These are phyloP conservation scores for Euwallacea fornicatus DNA, from an alignment of 1,140 invertebrate species.

Conservation along the genomic window DNA sequence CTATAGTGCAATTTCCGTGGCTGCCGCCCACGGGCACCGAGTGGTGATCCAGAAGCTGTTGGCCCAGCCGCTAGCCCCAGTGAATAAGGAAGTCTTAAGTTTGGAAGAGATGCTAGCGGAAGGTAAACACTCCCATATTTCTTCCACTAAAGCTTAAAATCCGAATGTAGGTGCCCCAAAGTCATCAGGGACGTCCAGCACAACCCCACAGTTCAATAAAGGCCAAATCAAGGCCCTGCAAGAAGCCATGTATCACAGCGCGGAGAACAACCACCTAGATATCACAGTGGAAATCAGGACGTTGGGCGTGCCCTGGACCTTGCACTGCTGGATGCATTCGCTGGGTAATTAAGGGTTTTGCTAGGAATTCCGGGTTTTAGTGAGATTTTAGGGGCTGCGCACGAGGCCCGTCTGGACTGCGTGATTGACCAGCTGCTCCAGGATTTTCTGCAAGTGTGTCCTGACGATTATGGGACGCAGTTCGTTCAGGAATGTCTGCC, in stretches of 20 bases:
- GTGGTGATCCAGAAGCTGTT: conserved; percentile 75
- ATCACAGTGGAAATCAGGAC: conserved; percentile 82
- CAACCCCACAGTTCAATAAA: conserved; percentile 70
- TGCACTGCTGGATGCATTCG: conserved; percentile 91
- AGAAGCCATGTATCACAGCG: conserved; percentile 91
- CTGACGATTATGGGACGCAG: conserved; percentile 82
- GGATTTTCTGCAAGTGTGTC: conserved; percentile 86
- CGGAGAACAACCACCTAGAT: conserved; percentile 86
- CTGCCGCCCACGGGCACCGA: conserved; percentile 81
- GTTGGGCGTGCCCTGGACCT: conserved; percentile 82
- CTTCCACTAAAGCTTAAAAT: conserved; percentile 6
- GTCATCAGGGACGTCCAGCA: conserved; percentile 36
- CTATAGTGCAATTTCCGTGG: conserved; percentile 83
- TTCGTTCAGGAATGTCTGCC: conserved; percentile 89
- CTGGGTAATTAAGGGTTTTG: conserved; percentile 51
- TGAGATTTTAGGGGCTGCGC: conserved; percentile 63
- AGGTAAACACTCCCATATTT: conserved; percentile 56
- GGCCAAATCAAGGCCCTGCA: conserved; percentile 81
- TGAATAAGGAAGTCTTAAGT: conserved; percentile 74
- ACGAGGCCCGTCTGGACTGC: conserved; percentile 77
- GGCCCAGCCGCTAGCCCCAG: conserved; percentile 71
- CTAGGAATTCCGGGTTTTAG: not conserved
- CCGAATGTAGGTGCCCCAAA: conserved; percentile 40
- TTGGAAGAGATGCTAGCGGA: conserved; percentile 90
- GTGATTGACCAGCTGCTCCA: conserved; percentile 89